phyloP scores from a whole-genome alignment of 2,888 invertebrate species.

The Nebria salina region DNA sequence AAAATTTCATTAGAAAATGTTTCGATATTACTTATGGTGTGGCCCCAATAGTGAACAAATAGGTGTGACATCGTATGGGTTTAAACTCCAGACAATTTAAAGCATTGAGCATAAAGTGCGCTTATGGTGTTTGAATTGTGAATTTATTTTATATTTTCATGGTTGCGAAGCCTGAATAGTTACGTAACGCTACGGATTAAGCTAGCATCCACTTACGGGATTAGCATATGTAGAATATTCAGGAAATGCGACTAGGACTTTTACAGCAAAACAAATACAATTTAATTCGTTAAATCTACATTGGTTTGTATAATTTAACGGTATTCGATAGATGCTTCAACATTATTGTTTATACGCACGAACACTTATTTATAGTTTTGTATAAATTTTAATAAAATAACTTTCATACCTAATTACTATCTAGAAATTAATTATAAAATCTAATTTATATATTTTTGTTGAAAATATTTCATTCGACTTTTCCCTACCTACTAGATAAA shows the following conservation, averaged over 20 bases:
- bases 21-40: too few relatives aligned
- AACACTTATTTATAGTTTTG: not conserved
- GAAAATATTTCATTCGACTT: too few relatives aligned
- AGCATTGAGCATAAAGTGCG: not conserved
- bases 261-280: not conserved
- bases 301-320: not conserved
- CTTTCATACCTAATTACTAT: too few relatives aligned
- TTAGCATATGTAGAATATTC: not conserved
- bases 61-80: too few relatives aligned
- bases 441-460: too few relatives aligned
- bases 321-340: not conserved
- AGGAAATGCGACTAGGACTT: not conserved
- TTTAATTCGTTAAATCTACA: not conserved
- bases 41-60: too few relatives aligned
- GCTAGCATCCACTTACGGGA: not conserved
- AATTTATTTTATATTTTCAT: not conserved
- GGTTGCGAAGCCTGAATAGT: not conserved
- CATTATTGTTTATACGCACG: not conserved
- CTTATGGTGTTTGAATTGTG: constrained; percentile 19
- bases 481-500: too few relatives aligned
- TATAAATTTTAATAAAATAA: not conserved
- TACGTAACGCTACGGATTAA: not conserved
- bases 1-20: too few relatives aligned
- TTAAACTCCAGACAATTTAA: not conserved
- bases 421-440: too few relatives aligned